phyloP scores from a whole-genome alignment of 1,140 invertebrate genomes.

The Drosophila lacertosa region DNA sequence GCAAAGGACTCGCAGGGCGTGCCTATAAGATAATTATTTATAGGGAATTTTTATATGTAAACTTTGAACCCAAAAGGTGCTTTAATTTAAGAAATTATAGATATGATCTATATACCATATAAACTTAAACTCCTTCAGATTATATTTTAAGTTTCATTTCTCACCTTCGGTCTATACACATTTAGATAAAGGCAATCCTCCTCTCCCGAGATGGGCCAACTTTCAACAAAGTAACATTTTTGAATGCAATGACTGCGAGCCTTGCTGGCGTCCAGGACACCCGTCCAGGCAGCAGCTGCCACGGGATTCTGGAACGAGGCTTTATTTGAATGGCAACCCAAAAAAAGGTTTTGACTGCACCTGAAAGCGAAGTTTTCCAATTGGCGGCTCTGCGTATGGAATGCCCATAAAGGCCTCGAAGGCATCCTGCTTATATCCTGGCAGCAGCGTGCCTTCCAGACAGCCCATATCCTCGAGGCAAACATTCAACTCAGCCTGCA shows the following conservation, averaged over 20 bases:
- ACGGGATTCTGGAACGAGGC: constrained; percentile 57
- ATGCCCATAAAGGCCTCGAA: constrained; percentile 79
- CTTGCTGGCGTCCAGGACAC: constrained; percentile 44
- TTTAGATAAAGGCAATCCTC: constrained; percentile 88
- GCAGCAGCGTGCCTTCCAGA: constrained; percentile 51
- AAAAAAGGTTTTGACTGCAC: constrained; percentile 21
- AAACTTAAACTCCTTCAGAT: background rate
- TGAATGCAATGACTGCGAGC: constrained; percentile 59
- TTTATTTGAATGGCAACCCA: no score
- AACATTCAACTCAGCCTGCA: constrained; percentile 48
- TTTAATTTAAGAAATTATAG: no score
- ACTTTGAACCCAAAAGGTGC: no score
- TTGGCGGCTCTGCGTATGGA: constrained; percentile 72
- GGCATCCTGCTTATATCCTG: constrained; percentile 36
- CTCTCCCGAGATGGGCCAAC: constrained; percentile 48
- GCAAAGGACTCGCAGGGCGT: constrained; percentile 40
- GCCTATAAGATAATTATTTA: no score
- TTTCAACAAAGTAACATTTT: constrained; percentile 43
- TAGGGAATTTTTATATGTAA: no score
- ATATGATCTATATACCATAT: no score
- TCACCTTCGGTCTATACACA: constrained; percentile 84
- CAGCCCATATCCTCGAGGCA: constrained; percentile 67
- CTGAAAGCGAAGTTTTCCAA: constrained; percentile 60
- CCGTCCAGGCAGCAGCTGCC: constrained; percentile 46
- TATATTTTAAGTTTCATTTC: background rate